Evolutionary conservation across 2,113 vertebrate genomes (phyloP).

Genomic region (Parotia lawesii): DNA sequence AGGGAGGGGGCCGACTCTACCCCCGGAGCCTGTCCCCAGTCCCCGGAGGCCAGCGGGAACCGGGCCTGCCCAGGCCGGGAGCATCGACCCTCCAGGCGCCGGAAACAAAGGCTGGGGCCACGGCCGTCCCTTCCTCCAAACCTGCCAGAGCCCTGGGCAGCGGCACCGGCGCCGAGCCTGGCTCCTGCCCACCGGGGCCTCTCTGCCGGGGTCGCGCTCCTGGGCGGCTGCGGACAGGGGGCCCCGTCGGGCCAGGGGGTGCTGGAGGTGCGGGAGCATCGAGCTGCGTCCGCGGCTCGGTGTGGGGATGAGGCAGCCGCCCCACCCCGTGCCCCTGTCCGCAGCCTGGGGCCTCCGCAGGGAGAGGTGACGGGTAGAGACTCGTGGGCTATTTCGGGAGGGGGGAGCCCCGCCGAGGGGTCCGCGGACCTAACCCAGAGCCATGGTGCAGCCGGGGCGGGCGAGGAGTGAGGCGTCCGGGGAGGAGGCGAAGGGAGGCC

Average conservation of each 20-base stretch:
- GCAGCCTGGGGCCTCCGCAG: background rate
- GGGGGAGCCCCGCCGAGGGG: no score
- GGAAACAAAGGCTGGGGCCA: background rate
- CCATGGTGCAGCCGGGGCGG: accelerated
- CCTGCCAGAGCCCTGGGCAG: background rate
- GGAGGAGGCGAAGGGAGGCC: no score
- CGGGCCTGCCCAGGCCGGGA: background rate
- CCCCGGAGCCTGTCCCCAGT: background rate
- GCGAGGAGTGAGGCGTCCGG: no score
- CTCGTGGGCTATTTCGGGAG: no score
- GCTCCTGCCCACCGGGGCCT: background rate
- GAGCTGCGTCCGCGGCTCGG: no score
- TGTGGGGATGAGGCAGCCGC: background rate
- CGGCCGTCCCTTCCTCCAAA: background rate
- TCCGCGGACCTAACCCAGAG: background rate
- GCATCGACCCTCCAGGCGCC: background rate
- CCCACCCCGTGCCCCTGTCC: no score
- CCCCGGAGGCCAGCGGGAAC: background rate
- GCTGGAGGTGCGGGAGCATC: no score
- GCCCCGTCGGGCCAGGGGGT: background rate
- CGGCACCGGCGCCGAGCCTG: background rate
- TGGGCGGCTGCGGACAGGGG: background rate
- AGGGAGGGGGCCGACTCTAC: background rate
- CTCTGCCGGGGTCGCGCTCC: no score
- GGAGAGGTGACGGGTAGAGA: background rate